Evolutionary conservation across 1,140 invertebrate species (phyloP).

Genomic region (Lerema accius): DNA sequence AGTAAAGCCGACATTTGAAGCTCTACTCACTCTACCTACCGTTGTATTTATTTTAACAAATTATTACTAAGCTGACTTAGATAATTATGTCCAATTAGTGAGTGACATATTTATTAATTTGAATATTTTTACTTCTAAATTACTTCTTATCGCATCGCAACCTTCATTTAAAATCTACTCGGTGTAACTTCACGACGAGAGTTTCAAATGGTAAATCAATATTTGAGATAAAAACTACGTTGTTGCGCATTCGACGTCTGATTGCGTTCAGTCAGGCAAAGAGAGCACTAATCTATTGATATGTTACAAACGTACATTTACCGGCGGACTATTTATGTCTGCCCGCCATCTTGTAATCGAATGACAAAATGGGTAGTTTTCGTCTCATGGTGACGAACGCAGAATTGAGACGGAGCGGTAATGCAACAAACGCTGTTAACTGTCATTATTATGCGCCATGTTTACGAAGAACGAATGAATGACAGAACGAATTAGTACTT

Average conservation of each 20-base stretch:
- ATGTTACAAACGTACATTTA: constrained; percentile 68
- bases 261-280: constrained; percentile 46
- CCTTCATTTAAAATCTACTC: background rate
- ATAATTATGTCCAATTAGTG: background rate
- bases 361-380: constrained; percentile 62
- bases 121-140: background rate
- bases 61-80: background rate
- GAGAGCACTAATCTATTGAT: constrained; percentile 59
- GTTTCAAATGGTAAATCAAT: constrained; percentile 9
- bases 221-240: constrained; percentile 19
- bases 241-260: constrained; percentile 43
- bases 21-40: constrained; percentile 39
- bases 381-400: constrained; percentile 38
- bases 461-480: background rate
- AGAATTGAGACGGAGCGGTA: constrained; percentile 1
- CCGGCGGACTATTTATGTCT: constrained; percentile 69
- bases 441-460: background rate
- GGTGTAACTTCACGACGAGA: background rate
- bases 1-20: constrained; percentile 60
- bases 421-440: background rate
- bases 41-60: background rate
- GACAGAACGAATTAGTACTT: background rate
- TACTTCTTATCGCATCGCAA: background rate
- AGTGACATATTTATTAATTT: background rate
- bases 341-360: constrained; percentile 75